phyloP scores from a whole-genome alignment of 1,140 invertebrate species.

The Tetramorium parvispinum region DNA sequence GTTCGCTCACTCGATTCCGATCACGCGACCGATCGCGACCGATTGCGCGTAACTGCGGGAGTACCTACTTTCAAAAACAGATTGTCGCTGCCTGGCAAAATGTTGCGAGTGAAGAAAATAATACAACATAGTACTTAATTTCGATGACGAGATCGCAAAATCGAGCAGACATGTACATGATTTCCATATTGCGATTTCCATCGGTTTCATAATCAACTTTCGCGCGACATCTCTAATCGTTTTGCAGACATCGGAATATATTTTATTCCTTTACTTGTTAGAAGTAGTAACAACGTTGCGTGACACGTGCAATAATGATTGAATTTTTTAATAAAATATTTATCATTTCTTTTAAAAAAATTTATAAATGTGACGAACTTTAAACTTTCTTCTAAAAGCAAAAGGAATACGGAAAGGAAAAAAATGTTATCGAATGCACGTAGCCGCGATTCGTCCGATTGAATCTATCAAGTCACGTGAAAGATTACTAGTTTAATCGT shows the following conservation, averaged over 20 bases:
- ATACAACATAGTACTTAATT: not conserved
- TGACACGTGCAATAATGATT: not conserved
- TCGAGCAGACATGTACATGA: not conserved
- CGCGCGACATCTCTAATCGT: not conserved
- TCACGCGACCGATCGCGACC: not conserved
- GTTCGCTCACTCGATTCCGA: not conserved
- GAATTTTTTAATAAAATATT: not conserved
- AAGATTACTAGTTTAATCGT: slow-evolving; percentile 39
- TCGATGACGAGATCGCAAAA: not conserved
- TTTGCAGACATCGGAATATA: slow-evolving; percentile 13
- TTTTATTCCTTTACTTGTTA: slow-evolving; percentile 3
- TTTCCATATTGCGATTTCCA: not conserved
- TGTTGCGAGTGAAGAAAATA: not conserved
- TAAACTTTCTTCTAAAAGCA: not conserved
- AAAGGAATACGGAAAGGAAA: not conserved
- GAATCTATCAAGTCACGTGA: slow-evolving; percentile 18
- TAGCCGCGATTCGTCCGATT: slow-evolving; percentile 21
- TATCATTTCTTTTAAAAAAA: not conserved
- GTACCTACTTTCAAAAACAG: slow-evolving; percentile 16
- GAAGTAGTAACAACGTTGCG: not conserved
- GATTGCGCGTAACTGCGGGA: not conserved
- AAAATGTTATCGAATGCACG: slow-evolving; percentile 26
- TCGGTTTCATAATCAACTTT: not conserved
- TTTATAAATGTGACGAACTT: not conserved
- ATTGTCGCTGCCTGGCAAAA: not conserved